Evolutionary conservation across 2,113 vertebrate genomes (phyloP).

Genomic region (Menura novaehollandiae): DNA sequence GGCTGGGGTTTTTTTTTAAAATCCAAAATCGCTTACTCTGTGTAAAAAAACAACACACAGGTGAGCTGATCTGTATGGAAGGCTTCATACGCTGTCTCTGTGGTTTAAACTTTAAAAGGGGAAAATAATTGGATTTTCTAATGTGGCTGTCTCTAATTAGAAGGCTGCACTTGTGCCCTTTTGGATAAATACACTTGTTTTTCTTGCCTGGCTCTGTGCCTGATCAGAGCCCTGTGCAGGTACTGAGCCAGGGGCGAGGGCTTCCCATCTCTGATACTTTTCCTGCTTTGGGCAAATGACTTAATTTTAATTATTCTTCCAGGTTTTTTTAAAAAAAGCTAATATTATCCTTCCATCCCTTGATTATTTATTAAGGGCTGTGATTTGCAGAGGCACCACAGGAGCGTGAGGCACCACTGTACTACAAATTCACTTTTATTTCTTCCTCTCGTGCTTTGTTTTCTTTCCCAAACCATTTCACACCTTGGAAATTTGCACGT

Average conservation of each 20-base stretch:
- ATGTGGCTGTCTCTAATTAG: background rate
- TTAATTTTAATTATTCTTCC: background rate
- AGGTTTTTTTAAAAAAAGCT: background rate
- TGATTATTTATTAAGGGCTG: background rate
- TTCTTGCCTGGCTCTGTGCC: background rate
- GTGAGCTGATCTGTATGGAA: background rate
- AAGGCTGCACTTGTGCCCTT: background rate
- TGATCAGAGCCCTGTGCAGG: background rate
- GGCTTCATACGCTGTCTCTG: accelerated
- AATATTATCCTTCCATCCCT: background rate
- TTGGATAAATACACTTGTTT: background rate
- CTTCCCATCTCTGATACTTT: background rate
- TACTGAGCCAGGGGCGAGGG: background rate
- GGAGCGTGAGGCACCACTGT: accelerated
- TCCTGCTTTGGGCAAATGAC: background rate
- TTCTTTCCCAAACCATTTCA: background rate
- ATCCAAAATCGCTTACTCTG: background rate
- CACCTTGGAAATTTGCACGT: background rate
- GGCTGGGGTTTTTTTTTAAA: background rate
- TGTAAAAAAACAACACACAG: background rate
- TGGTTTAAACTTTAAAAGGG: background rate
- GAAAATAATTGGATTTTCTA: background rate
- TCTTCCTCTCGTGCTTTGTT: background rate
- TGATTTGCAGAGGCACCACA: background rate
- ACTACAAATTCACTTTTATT: background rate